These are phyloP conservation scores for Eudasyphora cyanicolor DNA, from an alignment of 2,888 invertebrate species.

Conservation along the genomic window DNA sequence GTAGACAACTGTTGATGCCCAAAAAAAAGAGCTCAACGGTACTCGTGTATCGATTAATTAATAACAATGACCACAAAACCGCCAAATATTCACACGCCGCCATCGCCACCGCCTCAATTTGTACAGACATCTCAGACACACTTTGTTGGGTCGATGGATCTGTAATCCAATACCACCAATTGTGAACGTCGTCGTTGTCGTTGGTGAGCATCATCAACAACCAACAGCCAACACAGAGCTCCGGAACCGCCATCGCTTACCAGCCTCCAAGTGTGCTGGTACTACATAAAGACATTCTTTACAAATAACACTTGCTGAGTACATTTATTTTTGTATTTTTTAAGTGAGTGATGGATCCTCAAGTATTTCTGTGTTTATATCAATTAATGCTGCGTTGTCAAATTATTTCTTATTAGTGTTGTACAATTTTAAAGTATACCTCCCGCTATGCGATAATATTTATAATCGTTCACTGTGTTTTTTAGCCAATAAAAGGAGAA, in stretches of 20 bases:
- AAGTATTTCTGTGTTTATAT: neutral
- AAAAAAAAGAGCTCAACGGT: neutral
- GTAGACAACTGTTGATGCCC: neutral
- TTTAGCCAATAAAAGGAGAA: too few species aligned
- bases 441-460: too few species aligned
- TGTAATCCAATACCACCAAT: conserved; percentile 6
- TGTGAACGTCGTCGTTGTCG: neutral
- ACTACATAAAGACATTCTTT: neutral
- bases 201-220: neutral
- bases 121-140: neutral
- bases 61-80: conserved; percentile 23
- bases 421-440: too few species aligned
- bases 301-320: neutral
- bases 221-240: neutral
- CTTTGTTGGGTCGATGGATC: neutral
- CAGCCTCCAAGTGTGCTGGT: neutral
- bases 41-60: conserved; percentile 2
- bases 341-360: neutral
- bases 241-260: too few species aligned
- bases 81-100: conserved; percentile 12
- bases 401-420: neutral
- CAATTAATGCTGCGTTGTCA: conserved; percentile 4
- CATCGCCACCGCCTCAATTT: neutral
- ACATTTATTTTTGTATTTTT: neutral
- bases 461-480: too few species aligned